These are phyloP conservation scores for Ochotona princeps DNA, from an alignment of 2,113 vertebrate genomes.

Conservation along the genomic window DNA sequence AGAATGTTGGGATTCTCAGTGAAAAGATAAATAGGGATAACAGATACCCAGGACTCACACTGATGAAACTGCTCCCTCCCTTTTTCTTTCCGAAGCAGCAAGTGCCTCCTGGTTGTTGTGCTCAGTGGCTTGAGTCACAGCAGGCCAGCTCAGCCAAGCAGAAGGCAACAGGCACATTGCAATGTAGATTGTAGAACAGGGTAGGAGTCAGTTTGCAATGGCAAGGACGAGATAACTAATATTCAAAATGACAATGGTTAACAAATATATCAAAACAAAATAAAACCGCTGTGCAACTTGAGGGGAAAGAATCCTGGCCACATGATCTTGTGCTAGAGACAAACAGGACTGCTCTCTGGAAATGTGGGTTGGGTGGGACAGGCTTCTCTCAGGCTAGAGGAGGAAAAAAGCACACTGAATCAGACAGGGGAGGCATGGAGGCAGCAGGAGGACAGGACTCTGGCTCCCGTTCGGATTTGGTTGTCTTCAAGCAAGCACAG, in stretches of 20 bases:
- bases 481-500: conserved; percentile 10
- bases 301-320: neutral
- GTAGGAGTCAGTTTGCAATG: neutral
- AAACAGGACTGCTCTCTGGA: neutral
- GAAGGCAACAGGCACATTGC: neutral
- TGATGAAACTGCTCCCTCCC: neutral
- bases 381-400: neutral
- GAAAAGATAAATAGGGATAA: conserved; percentile 41
- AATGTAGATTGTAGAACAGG: conserved; percentile 16
- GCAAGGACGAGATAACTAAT: conserved; percentile 48
- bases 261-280: neutral
- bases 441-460: neutral
- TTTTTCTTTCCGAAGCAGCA: conserved; percentile 29
- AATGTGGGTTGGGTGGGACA: neutral
- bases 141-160: neutral
- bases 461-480: neutral
- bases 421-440: neutral
- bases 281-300: neutral
- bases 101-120: neutral
- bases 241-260: conserved; percentile 41
- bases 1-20: neutral
- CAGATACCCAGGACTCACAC: neutral
- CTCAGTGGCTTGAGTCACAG: conserved; percentile 1
- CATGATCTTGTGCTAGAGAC: neutral
- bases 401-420: neutral